A percentile compares a stretch with the other conserved stretches of the same genome.
These are phyloP conservation scores for Myrmecophaga tridactyla DNA, from an alignment of 2,113 vertebrate species.

Conservation along the genomic window DNA sequence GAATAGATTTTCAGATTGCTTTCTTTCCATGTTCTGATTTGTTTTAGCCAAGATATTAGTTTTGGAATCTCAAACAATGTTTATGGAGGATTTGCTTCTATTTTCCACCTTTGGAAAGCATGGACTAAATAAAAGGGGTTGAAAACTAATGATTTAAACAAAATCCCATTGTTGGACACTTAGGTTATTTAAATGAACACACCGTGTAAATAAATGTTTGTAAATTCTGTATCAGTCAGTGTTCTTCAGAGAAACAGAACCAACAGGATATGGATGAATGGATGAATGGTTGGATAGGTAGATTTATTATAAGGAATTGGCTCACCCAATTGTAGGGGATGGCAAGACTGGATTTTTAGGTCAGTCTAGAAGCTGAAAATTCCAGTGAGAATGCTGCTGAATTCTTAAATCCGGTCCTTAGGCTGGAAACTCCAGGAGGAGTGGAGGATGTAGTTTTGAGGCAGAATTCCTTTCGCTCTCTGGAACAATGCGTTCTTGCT, in stretches of 20 bases:
- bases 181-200: background rate
- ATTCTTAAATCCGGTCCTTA: too few relatives aligned
- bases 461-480: too few relatives aligned
- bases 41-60: background rate
- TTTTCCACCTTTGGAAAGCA: background rate
- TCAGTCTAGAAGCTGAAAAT: too few relatives aligned
- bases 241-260: background rate
- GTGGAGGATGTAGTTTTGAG: too few relatives aligned
- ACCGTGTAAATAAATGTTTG: background rate
- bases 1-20: background rate
- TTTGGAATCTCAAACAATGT: background rate
- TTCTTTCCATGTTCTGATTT: background rate
- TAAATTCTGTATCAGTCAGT: background rate
- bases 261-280: background rate
- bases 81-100: background rate
- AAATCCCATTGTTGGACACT: background rate
- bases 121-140: background rate
- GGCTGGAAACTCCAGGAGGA: too few relatives aligned
- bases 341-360: too few relatives aligned
- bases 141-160: background rate
- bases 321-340: too few relatives aligned
- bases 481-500: too few relatives aligned
- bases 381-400: too few relatives aligned
- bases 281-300: background rate
- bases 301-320: too few relatives aligned